A percentile compares a stretch with the other conserved stretches of the same genome.
These are phyloP conservation scores for Periophthalmus magnuspinnatus DNA, from an alignment of 2,797 vertebrate species.

Conservation along the genomic window DNA sequence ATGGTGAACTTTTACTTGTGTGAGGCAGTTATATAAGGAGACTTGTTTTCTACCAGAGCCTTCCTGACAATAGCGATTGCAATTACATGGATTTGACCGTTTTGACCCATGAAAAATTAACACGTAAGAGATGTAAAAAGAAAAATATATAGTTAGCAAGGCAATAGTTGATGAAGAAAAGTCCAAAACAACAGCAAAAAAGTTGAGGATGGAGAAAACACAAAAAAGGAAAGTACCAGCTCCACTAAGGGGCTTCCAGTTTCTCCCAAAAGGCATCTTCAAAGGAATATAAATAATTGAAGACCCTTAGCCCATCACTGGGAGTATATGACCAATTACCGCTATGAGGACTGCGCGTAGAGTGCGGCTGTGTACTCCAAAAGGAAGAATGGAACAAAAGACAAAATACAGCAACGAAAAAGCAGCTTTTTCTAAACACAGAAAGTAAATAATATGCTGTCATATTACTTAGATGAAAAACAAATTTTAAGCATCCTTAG, in stretches of 20 bases:
- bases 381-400: constrained; percentile 23
- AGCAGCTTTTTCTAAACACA: background rate
- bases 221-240: constrained; percentile 45
- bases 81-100: background rate
- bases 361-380: constrained; percentile 38
- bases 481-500: background rate
- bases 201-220: constrained; percentile 15
- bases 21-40: background rate
- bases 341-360: constrained; percentile 49
- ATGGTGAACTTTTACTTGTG: background rate
- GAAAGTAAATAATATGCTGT: constrained; percentile 5
- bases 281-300: constrained; percentile 77
- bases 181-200: background rate
- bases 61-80: background rate
- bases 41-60: background rate
- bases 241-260: constrained; percentile 41
- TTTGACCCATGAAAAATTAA: constrained; percentile 8
- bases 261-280: constrained; percentile 64
- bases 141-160: constrained; percentile 12
- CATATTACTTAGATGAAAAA: background rate
- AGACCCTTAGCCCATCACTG: constrained; percentile 55
- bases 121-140: constrained; percentile 26
- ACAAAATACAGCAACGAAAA: constrained; percentile 6
- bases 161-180: constrained; percentile 20
- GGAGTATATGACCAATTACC: constrained; percentile 65